Conservation (phyloP, 2,797 vertebrate species). For the Tachyglossus aculeatus region DNA sequence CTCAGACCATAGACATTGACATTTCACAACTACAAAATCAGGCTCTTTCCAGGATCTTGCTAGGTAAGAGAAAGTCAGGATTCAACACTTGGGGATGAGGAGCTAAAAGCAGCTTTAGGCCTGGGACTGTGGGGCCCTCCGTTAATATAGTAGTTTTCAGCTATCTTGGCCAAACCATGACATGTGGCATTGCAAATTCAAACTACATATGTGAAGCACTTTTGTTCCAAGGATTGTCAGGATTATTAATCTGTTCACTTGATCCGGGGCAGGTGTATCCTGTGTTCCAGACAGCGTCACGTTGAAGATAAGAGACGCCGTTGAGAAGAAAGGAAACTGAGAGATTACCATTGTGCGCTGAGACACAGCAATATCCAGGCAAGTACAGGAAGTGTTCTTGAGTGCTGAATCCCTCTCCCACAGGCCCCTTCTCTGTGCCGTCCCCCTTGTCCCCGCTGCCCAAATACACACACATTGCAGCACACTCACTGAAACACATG, state of each 20-base stretch:
- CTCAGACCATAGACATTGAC: background rate
- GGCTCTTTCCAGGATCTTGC: background rate
- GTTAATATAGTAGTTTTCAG: background rate
- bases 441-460: fast-evolving
- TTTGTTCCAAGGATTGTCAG: background rate
- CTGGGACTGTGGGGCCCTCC: background rate
- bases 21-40: background rate
- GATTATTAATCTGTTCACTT: background rate
- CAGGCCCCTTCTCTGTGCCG: fast-evolving
- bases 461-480: too few species aligned
- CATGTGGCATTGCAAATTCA: background rate
- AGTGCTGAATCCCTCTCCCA: background rate
- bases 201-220: background rate
- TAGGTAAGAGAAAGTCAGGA: constrained; percentile 18
- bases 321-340: background rate
- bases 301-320: background rate
- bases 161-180: background rate
- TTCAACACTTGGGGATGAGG: constrained; percentile 4
- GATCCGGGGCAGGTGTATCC: background rate
- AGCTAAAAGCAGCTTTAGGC: background rate
- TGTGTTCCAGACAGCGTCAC: background rate
- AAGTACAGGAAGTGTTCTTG: background rate
- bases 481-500: too few species aligned
- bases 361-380: fast-evolving
- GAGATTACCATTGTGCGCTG: background rate